A percentile compares a stretch with the other conserved stretches of the same genome.
Evolutionary conservation across 2,797 vertebrate genomes (phyloP).

Genomic region (Varecia variegata): DNA sequence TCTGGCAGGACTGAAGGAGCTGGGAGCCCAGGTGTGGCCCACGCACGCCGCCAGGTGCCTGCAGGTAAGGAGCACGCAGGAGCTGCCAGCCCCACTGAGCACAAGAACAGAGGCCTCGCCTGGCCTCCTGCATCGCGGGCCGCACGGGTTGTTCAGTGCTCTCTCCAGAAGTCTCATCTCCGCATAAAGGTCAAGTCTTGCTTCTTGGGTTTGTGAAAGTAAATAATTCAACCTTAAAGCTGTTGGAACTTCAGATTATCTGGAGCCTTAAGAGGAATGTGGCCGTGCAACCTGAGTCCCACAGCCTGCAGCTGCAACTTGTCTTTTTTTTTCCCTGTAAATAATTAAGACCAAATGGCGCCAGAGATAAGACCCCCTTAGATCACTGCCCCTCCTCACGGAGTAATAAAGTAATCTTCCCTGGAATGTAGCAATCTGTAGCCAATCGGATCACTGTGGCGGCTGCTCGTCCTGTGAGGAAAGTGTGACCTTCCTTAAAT

Average conservation of each 20-base stretch:
- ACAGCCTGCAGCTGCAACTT: background rate
- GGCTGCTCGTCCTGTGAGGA: background rate
- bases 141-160: background rate
- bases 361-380: background rate
- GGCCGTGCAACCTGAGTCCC: background rate
- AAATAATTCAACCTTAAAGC: background rate
- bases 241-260: background rate
- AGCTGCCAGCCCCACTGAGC: background rate
- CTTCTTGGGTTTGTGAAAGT: background rate
- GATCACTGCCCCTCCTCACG: too few relatives aligned
- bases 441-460: background rate
- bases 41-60: rapidly evolving
- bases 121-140: background rate
- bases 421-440: background rate
- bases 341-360: background rate
- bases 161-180: background rate
- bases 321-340: background rate
- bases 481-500: background rate
- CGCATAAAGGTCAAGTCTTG: too few relatives aligned
- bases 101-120: background rate
- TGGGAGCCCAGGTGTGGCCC: too few relatives aligned
- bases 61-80: too few relatives aligned
- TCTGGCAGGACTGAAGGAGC: background rate
- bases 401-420: background rate
- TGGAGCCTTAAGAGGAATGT: background rate